Base-by-base conservation (phyloP, 2,797 vertebrate species). In the Aldrovandia affinis region DNA sequence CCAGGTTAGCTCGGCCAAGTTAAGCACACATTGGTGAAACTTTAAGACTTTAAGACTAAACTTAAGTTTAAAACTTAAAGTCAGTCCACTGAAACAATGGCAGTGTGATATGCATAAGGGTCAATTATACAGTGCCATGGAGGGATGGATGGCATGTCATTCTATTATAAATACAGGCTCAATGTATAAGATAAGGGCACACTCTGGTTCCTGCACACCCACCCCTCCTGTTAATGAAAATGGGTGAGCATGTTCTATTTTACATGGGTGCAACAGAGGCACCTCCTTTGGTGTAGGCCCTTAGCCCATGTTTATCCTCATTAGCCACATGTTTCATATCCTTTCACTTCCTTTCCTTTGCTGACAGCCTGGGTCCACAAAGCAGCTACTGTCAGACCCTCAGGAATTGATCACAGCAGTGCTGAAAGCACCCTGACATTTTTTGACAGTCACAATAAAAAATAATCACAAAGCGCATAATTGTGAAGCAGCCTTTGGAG, bases 361-460 rank as follows among this genome's bases (percentile, higher is more conserved):
- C 57, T 39, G 68, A 73, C 8, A 44, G 70, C 0, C 25, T 47
- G 9, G 73, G 73, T n/a, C 73, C 7, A 44, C 25, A 77, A 47
- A 77, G 33, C 39, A 77, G 42, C 73, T 77, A 10, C 39, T 77
- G 73, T 77, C 73, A 44, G 39, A 47, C 39, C 73, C 9, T 77
- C 55, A 25, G n/a, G 20, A 77, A 47, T n/a, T 77, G 42, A 77
- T 77, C 25, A 12, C n/a, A 25, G 7, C 20, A 25, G 42, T 47
- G 73, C 73, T 25, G 73, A 47, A n/a, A 77, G 15, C 42, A n/a
- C 42, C 73, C 20, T 47, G 73, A 77, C 14, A 77, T 77, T n/a
- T 65, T 36, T 73, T 39, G 68, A 73, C 68, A 73, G 68, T 15
- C 33, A 22, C 33, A 14, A 20, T 30, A 65, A 65, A 25, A 22